Evolutionary conservation across 1,140 invertebrate genomes (phyloP), one percentile per base, ranked within the genome.

Genomic region (Papilio xuthus): DNA sequence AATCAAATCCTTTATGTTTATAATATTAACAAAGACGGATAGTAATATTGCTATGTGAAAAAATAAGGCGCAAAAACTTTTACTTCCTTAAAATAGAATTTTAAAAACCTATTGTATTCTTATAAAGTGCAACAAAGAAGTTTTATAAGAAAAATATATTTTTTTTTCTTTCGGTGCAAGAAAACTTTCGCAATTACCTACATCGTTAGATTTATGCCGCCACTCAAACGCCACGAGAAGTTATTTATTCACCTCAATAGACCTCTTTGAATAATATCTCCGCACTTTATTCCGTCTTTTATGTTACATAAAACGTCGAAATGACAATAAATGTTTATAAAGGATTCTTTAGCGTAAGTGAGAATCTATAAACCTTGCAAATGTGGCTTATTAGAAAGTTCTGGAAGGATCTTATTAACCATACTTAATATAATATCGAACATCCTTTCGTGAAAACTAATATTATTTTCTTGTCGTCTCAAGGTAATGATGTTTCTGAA

Each of bases 221-320:
- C 60, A 28, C 60, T 63, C 60, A 63, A 63, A 63, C 60, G 60
- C 60, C 23, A 63, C 23, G 60, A 63, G 60, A 63, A 63, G 60
- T 63, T 63, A 63, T 63, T 63, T 63, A 63, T 63, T 63, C 60
- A 13, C 60, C 13, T 28, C 60, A 63, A 63, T 63, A 63, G 60
- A 63, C 60, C 26, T 18, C n/a, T 9, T 28, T 28, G 26, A 63
- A 63, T 53, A 53, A 53, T 63, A 63, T 63, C 23, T 28, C 28
- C 12, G 4, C 26, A 63, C 60, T 63, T 63, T 63, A 63, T 63
- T 4, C 60, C 9, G 28, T 63, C 60, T 63, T 63, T 63, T 63
- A 63, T 63, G 23, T 28, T 28, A 28, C 60, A 63, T 63, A 63
- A 28, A 60, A 9, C 9, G 53, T 23, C 4, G 60, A 63, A 63